phyloP scores from a whole-genome alignment of 2,888 invertebrate genomes.

The Nephrotoma appendiculata region DNA sequence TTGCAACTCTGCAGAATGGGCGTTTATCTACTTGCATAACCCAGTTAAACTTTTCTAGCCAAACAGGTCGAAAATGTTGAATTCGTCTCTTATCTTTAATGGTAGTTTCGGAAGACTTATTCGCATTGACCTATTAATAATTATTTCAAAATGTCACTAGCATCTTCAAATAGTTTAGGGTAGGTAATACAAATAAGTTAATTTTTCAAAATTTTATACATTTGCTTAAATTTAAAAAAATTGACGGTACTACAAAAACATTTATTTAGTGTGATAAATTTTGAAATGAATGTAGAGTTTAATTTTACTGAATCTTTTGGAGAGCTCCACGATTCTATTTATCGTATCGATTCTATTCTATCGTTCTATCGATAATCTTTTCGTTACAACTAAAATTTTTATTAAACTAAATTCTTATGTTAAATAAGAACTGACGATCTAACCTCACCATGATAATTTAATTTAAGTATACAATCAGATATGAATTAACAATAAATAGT shows the following conservation, averaged over 20 bases:
- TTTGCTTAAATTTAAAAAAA: no score
- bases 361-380: not conserved
- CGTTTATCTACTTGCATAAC: not conserved
- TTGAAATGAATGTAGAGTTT: no score
- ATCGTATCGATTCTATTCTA: no score
- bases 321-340: no score
- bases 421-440: not conserved
- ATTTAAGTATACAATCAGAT: not conserved
- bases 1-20: not conserved
- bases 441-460: not conserved
- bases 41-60: not conserved
- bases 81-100: not conserved
- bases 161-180: no score
- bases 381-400: not conserved
- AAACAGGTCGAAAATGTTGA: not conserved
- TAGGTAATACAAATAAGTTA: no score
- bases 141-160: not conserved
- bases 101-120: not conserved
- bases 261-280: no score
- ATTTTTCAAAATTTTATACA: not conserved
- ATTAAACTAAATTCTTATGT: not conserved
- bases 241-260: no score
- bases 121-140: not conserved
- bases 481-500: not conserved
- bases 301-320: no score